These are phyloP conservation scores for Meda fulgida DNA, from an alignment of 2,797 vertebrate species.

Conservation along the genomic window DNA sequence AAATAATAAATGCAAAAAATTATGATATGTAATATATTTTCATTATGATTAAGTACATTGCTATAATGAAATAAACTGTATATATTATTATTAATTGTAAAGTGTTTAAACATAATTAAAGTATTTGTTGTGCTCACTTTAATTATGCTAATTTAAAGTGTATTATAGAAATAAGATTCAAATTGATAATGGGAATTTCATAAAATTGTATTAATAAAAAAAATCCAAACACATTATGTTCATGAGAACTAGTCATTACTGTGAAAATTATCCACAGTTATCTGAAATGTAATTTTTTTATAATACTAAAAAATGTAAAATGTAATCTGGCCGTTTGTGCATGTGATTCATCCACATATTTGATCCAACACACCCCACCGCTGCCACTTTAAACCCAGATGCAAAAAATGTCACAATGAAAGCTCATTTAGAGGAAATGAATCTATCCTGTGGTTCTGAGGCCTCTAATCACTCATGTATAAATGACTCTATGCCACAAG, in stretches of 20 bases:
- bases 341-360: not conserved
- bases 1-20: not conserved
- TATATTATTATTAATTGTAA: not conserved
- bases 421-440: conserved; percentile 68
- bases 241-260: not conserved
- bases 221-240: not conserved
- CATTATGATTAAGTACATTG: not conserved
- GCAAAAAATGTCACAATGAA: conserved; percentile 54
- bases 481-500: conserved; percentile 63
- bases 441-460: conserved; percentile 66
- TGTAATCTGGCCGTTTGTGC: not conserved
- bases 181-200: conserved; percentile 2
- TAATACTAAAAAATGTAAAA: not conserved
- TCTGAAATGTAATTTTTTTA: not conserved
- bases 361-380: not conserved
- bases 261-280: not conserved
- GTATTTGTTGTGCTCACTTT: not conserved
- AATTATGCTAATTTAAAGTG: not conserved
- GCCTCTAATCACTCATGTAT: conserved; percentile 64
- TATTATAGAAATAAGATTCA: not conserved
- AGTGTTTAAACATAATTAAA: not conserved
- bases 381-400: conserved; percentile 1
- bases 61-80: not conserved
- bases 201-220: not conserved
- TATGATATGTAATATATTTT: too few relatives aligned